These are phyloP conservation scores for Solenopsis fugax DNA, from an alignment of 1,140 invertebrate genomes.

Conservation along the genomic window DNA sequence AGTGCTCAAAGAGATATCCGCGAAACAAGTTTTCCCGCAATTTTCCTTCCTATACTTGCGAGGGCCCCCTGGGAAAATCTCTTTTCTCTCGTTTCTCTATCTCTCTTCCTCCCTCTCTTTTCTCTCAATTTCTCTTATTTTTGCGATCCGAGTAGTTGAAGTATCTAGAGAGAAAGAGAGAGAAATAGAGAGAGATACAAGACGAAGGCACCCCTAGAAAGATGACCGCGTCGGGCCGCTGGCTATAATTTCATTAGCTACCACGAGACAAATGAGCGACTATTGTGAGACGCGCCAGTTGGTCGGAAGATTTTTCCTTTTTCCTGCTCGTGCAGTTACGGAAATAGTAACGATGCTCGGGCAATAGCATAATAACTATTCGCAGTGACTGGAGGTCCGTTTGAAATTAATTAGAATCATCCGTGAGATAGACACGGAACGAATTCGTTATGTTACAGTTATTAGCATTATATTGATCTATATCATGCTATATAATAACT, in stretches of 20 bases:
- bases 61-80: conserved; percentile 59
- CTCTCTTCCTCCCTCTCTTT: conserved; percentile 23
- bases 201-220: conserved; percentile 67
- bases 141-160: conserved; percentile 29
- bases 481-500: background rate
- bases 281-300: conserved; percentile 86
- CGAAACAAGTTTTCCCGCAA: conserved; percentile 82
- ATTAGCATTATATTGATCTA: background rate
- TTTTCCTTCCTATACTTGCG: conserved; percentile 74
- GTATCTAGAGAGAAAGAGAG: conserved; percentile 9
- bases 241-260: conserved; percentile 86
- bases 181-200: conserved; percentile 15
- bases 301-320: conserved; percentile 81
- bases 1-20: conserved; percentile 82
- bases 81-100: background rate
- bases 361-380: conserved; percentile 70
- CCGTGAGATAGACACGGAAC: background rate
- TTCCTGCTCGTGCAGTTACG: conserved; percentile 55
- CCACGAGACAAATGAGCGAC: conserved; percentile 85
- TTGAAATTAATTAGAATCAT: conserved; percentile 69
- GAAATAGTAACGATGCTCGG: conserved; percentile 77
- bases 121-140: conserved; percentile 33
- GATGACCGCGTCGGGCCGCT: conserved; percentile 80
- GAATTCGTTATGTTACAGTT: background rate
- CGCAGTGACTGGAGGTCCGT: conserved; percentile 27